These are phyloP conservation scores for Gavia stellata DNA, from an alignment of 2,113 vertebrate species.

Conservation along the genomic window DNA sequence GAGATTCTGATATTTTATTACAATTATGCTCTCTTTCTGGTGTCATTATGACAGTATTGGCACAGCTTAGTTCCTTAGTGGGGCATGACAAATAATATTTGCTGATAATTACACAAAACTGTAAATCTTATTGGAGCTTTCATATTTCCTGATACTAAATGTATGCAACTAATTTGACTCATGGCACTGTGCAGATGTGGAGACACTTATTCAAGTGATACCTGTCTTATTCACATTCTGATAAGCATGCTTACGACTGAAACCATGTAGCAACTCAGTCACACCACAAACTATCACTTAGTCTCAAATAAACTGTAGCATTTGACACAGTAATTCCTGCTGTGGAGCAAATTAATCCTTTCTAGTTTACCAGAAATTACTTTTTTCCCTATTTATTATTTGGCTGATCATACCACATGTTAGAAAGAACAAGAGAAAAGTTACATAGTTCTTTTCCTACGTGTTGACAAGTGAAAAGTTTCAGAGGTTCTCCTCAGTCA, in stretches of 20 bases:
- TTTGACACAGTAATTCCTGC: not conserved
- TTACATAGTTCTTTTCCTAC: not conserved
- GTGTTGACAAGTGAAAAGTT: constrained; percentile 53
- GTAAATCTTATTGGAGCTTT: not conserved
- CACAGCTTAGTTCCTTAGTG: not conserved
- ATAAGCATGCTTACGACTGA: not conserved
- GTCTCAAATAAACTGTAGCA: not conserved
- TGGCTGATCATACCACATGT: not conserved
- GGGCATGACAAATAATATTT: not conserved
- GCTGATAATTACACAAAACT: not conserved
- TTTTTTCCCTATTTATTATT: not conserved
- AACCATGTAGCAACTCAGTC: not conserved
- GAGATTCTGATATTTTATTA: not conserved
- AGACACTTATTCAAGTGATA: not conserved
- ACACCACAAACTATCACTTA: not conserved
- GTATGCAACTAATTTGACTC: not conserved
- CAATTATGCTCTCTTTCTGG: not conserved
- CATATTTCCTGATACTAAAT: not conserved
- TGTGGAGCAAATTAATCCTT: not conserved
- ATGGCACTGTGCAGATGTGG: not conserved
- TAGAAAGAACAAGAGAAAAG: constrained; percentile 6
- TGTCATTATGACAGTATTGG: not conserved
- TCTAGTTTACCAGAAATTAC: not conserved
- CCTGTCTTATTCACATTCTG: not conserved
- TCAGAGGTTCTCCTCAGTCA: constrained; percentile 39